Base-by-base conservation (phyloP, 2,797 vertebrate genomes). In the Pitangus sulphuratus region DNA sequence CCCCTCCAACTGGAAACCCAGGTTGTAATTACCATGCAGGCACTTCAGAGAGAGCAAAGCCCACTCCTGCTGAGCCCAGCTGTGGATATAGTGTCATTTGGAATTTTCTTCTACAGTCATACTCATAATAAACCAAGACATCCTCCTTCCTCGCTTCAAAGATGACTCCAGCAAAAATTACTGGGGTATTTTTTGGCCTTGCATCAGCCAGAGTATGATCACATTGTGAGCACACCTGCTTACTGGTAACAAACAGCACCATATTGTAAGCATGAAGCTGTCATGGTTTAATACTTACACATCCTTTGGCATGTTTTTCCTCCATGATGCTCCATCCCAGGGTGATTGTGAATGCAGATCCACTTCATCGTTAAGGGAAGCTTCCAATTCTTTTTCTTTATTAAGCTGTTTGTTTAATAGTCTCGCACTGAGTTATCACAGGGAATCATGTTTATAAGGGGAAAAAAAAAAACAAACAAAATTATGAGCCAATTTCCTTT, bases 31-130 rank as follows among this genome's bases (percentile, higher is more conserved):
- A 62, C 65, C 33, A 84, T 54, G 44, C 70, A 88, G 44, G n/a
- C 11, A 45, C 61, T 83, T 78, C 80, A 72, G 80, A 87, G 39
- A 74, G 20, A 74, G 58, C 37, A 78, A 90, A 94, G 60, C 80
- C 56, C 37, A 20, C 12, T 53, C 93, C 93, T 87, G 94, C 96
- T 94, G 96, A 72, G 95, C 53, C 87, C 96, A 97, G 95, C 93
- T 97, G 95, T 35, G 53, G 74, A 79, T 47, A 56, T 11, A 57
- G 12, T 26, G 28, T 12, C 80, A 35, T 87, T 24, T 71, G 33
- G 60, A 75, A 89, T n/a, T 56, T 79, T 62, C 40, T 18, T 51
- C 30, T 76, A 47, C 15, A 66, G n/a, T 72, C 1, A 0, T 81
- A 76, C 13, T 28, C 51, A 17, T 35, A 88, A 91, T 25, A 74